Percentiles rank a stretch among this genome's conserved stretches.
These are phyloP conservation scores for Osedax frankpressi DNA, from an alignment of 2,888 invertebrate genomes.

Conservation along the genomic window DNA sequence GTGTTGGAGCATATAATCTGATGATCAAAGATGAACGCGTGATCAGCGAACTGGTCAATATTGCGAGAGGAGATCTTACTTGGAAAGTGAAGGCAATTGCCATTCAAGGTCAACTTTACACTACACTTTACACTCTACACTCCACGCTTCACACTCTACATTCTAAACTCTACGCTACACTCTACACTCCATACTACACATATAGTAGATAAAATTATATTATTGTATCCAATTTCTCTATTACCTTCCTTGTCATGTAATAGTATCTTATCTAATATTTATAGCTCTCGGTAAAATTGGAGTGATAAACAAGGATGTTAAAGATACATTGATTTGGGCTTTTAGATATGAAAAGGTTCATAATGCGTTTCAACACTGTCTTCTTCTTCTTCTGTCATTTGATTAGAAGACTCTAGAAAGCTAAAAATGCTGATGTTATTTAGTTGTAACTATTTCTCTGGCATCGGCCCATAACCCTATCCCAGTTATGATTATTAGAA, in stretches of 20 bases:
- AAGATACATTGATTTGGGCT: conserved; percentile 41
- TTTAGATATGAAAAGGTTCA: conserved; percentile 39
- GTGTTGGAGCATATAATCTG: conserved; percentile 40
- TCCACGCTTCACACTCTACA: too few relatives aligned
- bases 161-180: too few relatives aligned
- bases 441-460: too few relatives aligned
- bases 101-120: conserved; percentile 37
- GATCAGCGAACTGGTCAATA: conserved; percentile 34
- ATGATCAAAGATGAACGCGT: conserved; percentile 37
- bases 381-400: too few relatives aligned
- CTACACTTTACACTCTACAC: too few relatives aligned
- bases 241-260: not conserved
- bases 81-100: conserved; percentile 46
- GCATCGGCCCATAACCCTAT: too few relatives aligned
- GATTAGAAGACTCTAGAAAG: too few relatives aligned
- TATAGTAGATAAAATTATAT: too few relatives aligned
- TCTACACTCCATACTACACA: too few relatives aligned
- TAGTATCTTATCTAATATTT: conserved; percentile 14
- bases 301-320: conserved; percentile 32
- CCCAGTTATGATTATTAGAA: too few relatives aligned
- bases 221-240: not conserved
- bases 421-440: too few relatives aligned
- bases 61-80: conserved; percentile 42
- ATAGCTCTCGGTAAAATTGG: conserved; percentile 42
- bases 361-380: too few relatives aligned